phyloP scores from a whole-genome alignment of 2,113 vertebrate species.

The Antigone vipio region DNA sequence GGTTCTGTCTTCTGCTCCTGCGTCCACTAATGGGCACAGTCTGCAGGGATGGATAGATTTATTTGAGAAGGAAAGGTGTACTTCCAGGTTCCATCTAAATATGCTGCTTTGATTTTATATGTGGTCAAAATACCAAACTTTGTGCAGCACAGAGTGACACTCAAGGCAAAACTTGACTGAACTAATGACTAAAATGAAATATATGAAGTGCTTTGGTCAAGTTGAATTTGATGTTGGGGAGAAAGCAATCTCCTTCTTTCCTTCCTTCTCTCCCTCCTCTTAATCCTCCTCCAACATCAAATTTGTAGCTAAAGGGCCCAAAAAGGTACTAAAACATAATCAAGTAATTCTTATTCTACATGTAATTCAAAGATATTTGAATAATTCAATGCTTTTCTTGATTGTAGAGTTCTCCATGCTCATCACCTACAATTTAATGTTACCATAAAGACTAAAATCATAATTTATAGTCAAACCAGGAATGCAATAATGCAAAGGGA shows the following conservation, averaged over 20 bases:
- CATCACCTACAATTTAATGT: conserved; percentile 1
- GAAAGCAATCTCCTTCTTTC: not conserved
- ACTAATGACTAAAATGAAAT: not conserved
- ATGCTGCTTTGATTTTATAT: conserved; percentile 42
- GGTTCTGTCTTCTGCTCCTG: conserved; percentile 55
- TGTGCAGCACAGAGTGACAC: conserved; percentile 36
- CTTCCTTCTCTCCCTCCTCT: not conserved
- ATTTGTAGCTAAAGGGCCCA: not conserved
- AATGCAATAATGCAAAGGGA: not conserved
- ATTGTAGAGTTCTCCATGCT: conserved; percentile 21
- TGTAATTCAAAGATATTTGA: conserved; percentile 23
- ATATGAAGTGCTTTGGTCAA: not conserved
- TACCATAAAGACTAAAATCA: conserved; percentile 29
- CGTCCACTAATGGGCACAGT: conserved; percentile 61
- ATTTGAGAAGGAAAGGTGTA: conserved; percentile 54
- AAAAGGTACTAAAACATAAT: conserved; percentile 32
- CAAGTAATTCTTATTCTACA: conserved; percentile 21
- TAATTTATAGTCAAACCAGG: conserved; percentile 13
- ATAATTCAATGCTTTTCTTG: conserved; percentile 27
- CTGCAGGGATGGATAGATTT: conserved; percentile 46
- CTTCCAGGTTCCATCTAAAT: conserved; percentile 65
- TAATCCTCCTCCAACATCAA: not conserved
- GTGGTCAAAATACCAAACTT: conserved; percentile 31
- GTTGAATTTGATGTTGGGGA: not conserved
- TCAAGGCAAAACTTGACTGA: conserved; percentile 14